These are phyloP conservation scores for Andrena marginata DNA, from an alignment of 2,888 invertebrate genomes.

Conservation along the genomic window DNA sequence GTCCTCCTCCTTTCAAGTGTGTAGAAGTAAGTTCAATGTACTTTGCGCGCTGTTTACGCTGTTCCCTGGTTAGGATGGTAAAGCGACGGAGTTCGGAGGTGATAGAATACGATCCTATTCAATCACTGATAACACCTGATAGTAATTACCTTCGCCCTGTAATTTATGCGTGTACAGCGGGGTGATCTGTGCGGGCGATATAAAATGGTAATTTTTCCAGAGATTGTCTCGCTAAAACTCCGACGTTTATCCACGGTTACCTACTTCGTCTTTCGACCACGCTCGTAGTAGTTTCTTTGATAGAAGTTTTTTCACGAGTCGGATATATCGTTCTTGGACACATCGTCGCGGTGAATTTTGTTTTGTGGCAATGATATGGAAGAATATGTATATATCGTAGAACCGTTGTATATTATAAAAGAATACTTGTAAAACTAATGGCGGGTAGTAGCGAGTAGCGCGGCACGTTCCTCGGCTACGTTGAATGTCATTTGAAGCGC, in stretches of 20 bases:
- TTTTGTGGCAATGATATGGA: slow-evolving; percentile 18
- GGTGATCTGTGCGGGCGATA: not conserved
- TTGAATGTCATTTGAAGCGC: slow-evolving; percentile 37
- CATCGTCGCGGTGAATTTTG: not conserved
- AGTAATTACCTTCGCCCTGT: slow-evolving; percentile 6
- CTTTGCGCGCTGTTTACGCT: slow-evolving; percentile 9
- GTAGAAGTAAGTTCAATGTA: slow-evolving; percentile 6
- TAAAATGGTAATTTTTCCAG: not conserved
- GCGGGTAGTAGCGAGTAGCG: slow-evolving; percentile 19
- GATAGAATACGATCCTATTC: slow-evolving; percentile 29
- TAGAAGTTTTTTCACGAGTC: not conserved
- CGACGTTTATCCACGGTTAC: not conserved
- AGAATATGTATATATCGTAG: slow-evolving; percentile 31
- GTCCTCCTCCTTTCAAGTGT: not conserved
- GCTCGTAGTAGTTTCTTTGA: not conserved
- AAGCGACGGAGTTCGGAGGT: slow-evolving; percentile 29
- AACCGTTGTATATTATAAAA: slow-evolving; percentile 28
- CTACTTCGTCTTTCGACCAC: not conserved
- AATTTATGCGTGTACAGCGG: slow-evolving; percentile 34
- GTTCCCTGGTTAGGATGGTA: slow-evolving; percentile 31
- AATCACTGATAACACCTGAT: slow-evolving; percentile 22
- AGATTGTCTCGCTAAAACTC: slow-evolving; percentile 11
- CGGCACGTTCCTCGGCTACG: slow-evolving; percentile 48
- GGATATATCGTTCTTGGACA: slow-evolving; percentile 6
- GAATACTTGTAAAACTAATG: not conserved